Evolutionary conservation across 2,888 invertebrate species (phyloP).

Genomic region (Uropetala carovei): DNA sequence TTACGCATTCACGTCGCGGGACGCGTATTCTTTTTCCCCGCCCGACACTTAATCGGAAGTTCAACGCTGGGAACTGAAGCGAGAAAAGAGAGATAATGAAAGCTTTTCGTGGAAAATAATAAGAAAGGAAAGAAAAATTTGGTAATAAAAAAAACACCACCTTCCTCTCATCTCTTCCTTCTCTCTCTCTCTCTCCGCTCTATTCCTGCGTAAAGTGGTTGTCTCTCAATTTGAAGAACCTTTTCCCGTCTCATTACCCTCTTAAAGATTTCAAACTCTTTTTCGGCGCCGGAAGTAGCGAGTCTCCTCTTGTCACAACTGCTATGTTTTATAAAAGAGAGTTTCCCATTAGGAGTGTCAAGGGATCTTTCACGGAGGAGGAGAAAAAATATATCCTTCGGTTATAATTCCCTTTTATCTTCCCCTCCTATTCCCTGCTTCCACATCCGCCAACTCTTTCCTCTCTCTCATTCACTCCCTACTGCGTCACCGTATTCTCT

Average conservation of each 20-base stretch:
- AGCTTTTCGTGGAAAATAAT: background rate
- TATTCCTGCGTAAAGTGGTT: background rate
- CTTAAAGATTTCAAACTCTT: constrained; percentile 29
- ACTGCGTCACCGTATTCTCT: background rate
- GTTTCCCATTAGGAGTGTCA: constrained; percentile 34
- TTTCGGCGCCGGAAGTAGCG: constrained; percentile 48
- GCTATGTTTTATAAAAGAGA: constrained; percentile 28
- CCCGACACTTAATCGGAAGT: constrained; percentile 41
- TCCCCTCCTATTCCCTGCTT: background rate
- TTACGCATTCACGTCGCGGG: constrained; percentile 36
- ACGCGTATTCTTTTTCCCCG: background rate
- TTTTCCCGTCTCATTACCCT: constrained; percentile 4
- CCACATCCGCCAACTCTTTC: background rate
- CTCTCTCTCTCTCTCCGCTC: background rate
- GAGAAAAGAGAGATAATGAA: constrained; percentile 20
- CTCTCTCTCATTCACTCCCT: background rate
- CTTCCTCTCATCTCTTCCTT: background rate
- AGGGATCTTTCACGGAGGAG: background rate
- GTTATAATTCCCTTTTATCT: background rate
- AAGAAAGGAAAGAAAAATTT: background rate
- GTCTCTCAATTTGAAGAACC: constrained; percentile 23
- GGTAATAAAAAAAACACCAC: background rate
- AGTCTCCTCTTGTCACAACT: background rate
- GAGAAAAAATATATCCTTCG: background rate
- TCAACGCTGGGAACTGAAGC: constrained; percentile 52